A percentile compares a stretch with the other conserved stretches of the same genome.
Conservation (phyloP, 2,888 invertebrate genomes). For the Temnothorax ravouxi region DNA sequence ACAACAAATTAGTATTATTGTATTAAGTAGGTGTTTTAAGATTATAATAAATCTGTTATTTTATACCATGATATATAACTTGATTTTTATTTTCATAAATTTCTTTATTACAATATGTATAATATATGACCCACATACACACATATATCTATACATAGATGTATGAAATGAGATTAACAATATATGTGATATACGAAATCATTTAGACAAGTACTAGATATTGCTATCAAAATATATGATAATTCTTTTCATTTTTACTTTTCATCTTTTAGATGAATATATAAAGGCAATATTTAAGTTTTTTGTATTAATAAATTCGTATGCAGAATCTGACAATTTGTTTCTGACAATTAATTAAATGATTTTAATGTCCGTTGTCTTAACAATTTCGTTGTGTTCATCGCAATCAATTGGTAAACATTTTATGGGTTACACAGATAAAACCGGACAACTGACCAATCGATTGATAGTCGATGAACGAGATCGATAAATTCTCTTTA, state of each 20-base stretch:
- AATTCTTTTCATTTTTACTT: conserved; percentile 82
- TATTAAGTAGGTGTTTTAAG: neutral
- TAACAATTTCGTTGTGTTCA: too few relatives aligned
- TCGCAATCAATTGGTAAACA: too few relatives aligned
- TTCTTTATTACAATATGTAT: neutral
- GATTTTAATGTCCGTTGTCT: too few relatives aligned
- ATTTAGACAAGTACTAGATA: neutral
- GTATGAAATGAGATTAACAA: neutral
- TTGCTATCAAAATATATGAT: conserved; percentile 62
- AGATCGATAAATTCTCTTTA: too few relatives aligned
- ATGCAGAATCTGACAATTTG: too few relatives aligned
- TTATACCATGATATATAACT: neutral
- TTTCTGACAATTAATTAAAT: too few relatives aligned
- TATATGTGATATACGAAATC: neutral
- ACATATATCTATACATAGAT: too few relatives aligned
- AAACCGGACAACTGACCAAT: too few relatives aligned
- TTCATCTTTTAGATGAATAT: conserved; percentile 82
- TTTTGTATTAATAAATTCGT: too few relatives aligned
- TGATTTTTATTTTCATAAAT: neutral
- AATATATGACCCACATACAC: neutral
- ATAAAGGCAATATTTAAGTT: conserved; percentile 85
- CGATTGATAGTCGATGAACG: too few relatives aligned
- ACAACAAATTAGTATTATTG: conserved; percentile 55
- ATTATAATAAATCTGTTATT: neutral
- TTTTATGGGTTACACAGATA: too few relatives aligned